phyloP scores from a whole-genome alignment of 1,140 invertebrate genomes.

The Luehdorfia chinensis region DNA sequence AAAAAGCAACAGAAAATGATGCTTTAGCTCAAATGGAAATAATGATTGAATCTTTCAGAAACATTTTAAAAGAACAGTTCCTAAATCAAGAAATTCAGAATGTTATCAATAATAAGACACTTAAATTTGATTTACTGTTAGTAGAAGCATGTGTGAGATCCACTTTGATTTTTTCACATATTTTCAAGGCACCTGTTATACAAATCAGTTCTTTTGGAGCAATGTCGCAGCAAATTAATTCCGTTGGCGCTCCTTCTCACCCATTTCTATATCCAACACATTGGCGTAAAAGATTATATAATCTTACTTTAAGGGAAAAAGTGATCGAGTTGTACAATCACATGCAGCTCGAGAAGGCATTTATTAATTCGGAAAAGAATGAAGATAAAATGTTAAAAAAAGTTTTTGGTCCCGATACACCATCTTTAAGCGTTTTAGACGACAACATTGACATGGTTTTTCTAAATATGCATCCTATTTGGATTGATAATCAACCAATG shows the following conservation, averaged over 20 bases:
- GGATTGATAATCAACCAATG: slow-evolving; percentile 4
- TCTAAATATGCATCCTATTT: slow-evolving; percentile 1
- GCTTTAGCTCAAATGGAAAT: too few relatives aligned
- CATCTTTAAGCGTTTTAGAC: not conserved
- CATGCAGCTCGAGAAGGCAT: not conserved
- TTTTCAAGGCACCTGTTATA: slow-evolving; percentile 8
- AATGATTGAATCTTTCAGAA: too few relatives aligned
- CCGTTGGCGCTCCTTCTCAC: not conserved
- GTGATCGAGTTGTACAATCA: not conserved
- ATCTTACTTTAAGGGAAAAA: not conserved
- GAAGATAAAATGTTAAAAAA: slow-evolving; percentile 6
- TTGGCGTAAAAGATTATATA: not conserved
- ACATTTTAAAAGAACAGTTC: too few relatives aligned
- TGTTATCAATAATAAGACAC: not conserved
- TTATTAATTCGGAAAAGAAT: not conserved
- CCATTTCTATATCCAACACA: not conserved
- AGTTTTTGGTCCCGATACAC: not conserved
- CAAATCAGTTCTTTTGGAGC: slow-evolving; percentile 9
- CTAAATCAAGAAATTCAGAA: too few relatives aligned
- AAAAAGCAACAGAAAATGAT: too few relatives aligned
- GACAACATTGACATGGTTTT: slow-evolving; percentile 4
- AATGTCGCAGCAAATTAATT: not conserved
- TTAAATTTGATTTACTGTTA: slow-evolving; percentile 11
- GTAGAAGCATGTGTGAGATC: not conserved
- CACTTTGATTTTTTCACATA: not conserved